phyloP scores from a whole-genome alignment of 30 jellyfish, hydroid and myxozoan species.

The Aurelia aurita region DNA sequence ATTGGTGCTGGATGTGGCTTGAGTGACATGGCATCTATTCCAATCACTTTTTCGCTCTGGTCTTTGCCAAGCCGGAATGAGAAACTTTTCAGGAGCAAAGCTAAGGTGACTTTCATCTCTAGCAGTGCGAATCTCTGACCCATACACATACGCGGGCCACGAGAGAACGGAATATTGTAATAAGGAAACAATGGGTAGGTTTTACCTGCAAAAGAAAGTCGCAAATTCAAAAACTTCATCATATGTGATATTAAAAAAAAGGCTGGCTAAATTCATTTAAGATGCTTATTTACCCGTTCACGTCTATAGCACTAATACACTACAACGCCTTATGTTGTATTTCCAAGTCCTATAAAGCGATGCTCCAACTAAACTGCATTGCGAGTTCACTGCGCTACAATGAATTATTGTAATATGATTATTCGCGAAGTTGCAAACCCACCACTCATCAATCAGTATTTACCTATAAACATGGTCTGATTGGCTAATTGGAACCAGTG shows the following conservation, averaged over 20 bases:
- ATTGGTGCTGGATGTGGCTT: slow-evolving; percentile 53
- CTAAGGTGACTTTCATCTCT: slow-evolving; percentile 58
- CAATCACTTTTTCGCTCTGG: slow-evolving; percentile 7
- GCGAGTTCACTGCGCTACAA: too few species aligned
- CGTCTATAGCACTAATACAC: too few species aligned
- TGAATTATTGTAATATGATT: too few species aligned
- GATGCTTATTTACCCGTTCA: too few species aligned
- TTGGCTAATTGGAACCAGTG: too few species aligned
- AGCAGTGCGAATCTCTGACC: slow-evolving; percentile 61
- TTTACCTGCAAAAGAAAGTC: neutral
- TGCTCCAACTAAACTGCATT: too few species aligned
- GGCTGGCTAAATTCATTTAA: too few species aligned
- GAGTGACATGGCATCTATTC: neutral
- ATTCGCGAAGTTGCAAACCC: too few species aligned
- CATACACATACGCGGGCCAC: slow-evolving; percentile 70
- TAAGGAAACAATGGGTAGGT: slow-evolving; percentile 50
- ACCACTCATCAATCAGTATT: too few species aligned
- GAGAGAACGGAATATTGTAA: slow-evolving; percentile 42
- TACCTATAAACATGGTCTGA: too few species aligned
- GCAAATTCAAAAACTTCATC: neutral
- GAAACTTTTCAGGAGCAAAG: slow-evolving; percentile 21
- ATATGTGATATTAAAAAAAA: neutral
- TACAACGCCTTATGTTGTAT: too few species aligned
- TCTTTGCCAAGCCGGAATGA: slow-evolving; percentile 51
- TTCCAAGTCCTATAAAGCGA: too few species aligned